These are phyloP conservation scores for Nematostella vectensis DNA, from an alignment of 92 coral and sea anemone genomes.

Conservation along the genomic window DNA sequence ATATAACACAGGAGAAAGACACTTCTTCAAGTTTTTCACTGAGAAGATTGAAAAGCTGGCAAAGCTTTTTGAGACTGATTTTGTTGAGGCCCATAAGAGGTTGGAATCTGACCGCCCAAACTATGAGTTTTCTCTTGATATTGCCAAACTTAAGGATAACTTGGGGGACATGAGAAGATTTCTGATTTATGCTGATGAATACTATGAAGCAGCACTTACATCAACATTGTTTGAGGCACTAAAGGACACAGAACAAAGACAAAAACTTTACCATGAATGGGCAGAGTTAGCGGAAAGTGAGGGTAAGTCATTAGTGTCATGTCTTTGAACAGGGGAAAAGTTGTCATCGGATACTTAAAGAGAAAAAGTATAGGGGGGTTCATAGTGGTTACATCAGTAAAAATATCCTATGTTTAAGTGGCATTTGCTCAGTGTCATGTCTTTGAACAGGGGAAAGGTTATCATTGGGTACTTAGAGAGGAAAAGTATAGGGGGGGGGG, in stretches of 20 bases:
- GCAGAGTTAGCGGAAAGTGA: slow-evolving; percentile 31
- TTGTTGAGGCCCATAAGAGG: slow-evolving; percentile 23
- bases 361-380: no score
- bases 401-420: no score
- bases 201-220: slow-evolving; percentile 32
- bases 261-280: slow-evolving; percentile 32
- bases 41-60: slow-evolving; percentile 29
- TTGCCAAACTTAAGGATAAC: slow-evolving; percentile 28
- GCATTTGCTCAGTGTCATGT: no score
- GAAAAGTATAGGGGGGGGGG: no score
- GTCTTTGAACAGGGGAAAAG: no score
- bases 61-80: slow-evolving; percentile 29
- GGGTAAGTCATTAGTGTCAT: slow-evolving; percentile 18
- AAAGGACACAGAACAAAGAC: slow-evolving; percentile 24
- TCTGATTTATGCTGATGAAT: slow-evolving; percentile 35
- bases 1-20: slow-evolving; percentile 33
- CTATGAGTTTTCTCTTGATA: slow-evolving; percentile 46
- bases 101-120: slow-evolving; percentile 32
- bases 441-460: no score
- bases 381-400: no score
- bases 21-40: slow-evolving; percentile 41
- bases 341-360: no score
- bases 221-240: slow-evolving; percentile 43
- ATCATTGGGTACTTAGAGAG: no score
- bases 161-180: no score